Conservation (phyloP, 2,797 vertebrate species). For the Trichosurus vulpecula region DNA sequence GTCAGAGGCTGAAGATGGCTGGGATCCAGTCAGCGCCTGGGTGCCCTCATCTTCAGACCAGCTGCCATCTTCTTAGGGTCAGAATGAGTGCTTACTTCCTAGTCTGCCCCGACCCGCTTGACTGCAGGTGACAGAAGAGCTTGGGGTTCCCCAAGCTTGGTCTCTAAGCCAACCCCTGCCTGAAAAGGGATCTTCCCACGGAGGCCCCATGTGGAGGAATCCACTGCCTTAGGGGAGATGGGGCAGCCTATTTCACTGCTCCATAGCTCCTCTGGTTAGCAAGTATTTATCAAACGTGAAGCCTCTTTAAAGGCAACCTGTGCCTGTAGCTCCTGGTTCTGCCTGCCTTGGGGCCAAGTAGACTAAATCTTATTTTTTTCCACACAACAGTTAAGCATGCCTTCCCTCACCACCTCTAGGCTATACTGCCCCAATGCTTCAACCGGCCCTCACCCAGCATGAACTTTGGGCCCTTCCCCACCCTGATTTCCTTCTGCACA, state of each 20-base stretch:
- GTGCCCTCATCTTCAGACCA: not conserved
- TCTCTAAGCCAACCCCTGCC: too few relatives aligned
- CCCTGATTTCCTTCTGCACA: not conserved
- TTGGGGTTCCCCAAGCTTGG: too few relatives aligned
- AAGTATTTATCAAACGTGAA: not conserved
- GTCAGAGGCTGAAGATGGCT: not conserved
- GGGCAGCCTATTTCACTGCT: not conserved
- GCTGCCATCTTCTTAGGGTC: not conserved
- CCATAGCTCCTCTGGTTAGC: not conserved
- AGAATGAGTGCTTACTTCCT: not conserved
- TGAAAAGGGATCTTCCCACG: not conserved
- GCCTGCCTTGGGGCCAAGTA: not conserved
- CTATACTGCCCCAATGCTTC: too few relatives aligned
- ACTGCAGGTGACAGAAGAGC: not conserved
- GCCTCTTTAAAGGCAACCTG: not conserved
- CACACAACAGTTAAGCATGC: not conserved
- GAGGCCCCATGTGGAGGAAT: not conserved
- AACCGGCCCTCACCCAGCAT: not conserved
- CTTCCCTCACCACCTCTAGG: not conserved
- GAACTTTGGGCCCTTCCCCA: not conserved
- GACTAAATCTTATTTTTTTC: not conserved
- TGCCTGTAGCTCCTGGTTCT: not conserved
- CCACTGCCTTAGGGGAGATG: not conserved
- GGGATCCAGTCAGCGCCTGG: not conserved
- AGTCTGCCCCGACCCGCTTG: not conserved